Conservation (phyloP, 2,888 invertebrate genomes). For the Drosophila diplacantha region DNA sequence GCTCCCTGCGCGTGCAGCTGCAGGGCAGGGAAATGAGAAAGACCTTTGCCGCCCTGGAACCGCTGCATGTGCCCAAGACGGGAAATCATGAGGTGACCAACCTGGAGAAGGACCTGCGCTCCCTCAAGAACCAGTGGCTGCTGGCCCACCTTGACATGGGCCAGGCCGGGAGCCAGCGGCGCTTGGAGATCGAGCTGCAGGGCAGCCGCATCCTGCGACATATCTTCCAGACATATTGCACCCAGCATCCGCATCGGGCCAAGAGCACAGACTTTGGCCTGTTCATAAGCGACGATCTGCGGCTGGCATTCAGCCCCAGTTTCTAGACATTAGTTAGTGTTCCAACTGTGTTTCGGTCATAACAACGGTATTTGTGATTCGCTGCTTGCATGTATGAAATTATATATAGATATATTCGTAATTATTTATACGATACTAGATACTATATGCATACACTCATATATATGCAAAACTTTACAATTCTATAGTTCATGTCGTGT, state of each 20-base stretch:
- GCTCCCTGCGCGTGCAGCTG: conserved; percentile 79
- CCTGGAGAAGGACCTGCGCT: conserved; percentile 72
- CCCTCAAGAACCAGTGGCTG: conserved; percentile 69
- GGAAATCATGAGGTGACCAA: conserved; percentile 43
- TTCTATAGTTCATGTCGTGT: conserved; percentile 46
- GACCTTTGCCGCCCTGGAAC: conserved; percentile 79
- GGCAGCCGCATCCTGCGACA: conserved; percentile 66
- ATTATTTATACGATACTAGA: conserved; percentile 20
- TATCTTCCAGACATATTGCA: conserved; percentile 75
- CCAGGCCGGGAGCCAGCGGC: conserved; percentile 35
- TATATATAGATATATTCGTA: conserved; percentile 1
- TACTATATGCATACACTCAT: conserved; percentile 3
- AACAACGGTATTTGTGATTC: conserved; percentile 54
- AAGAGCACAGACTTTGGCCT: conserved; percentile 73
- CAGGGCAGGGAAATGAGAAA: conserved; percentile 79
- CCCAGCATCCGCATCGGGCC: conserved; percentile 75
- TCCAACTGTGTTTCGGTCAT: conserved; percentile 21
- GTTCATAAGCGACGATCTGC: conserved; percentile 67
- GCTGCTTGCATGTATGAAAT: conserved; percentile 31
- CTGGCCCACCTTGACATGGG: conserved; percentile 64
- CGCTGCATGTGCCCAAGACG: conserved; percentile 78
- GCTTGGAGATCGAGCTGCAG: conserved; percentile 67
- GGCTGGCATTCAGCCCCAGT: conserved; percentile 45
- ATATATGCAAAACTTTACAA: conserved; percentile 31
- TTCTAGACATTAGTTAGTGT: conserved; percentile 16